Evolutionary conservation across 2,113 vertebrate species (phyloP).

Genomic region (Istiophorus platypterus): DNA sequence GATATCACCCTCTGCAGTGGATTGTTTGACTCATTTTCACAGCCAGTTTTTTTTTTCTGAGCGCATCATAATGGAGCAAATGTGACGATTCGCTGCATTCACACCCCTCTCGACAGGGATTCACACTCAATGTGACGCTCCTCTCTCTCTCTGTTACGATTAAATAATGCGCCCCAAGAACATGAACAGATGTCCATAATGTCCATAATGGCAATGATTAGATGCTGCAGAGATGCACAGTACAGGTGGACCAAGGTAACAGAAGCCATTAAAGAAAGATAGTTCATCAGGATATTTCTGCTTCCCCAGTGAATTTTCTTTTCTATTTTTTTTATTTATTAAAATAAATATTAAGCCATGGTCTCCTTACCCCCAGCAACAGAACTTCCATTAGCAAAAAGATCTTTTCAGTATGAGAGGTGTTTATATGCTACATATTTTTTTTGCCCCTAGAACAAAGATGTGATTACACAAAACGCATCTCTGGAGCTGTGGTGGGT

Average conservation of each 20-base stretch:
- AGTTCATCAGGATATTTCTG: not conserved
- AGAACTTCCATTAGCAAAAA: not conserved
- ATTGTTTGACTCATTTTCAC: not conserved
- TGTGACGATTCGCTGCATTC: conserved; percentile 69
- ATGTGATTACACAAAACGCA: conserved; percentile 46
- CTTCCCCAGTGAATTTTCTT: not conserved
- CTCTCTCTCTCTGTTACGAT: no score
- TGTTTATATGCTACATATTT: conserved; percentile 20
- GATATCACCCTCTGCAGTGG: not conserved
- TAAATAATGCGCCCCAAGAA: no score
- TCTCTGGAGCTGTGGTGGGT: conserved; percentile 66
- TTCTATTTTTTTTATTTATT: not conserved
- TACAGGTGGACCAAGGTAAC: conserved; percentile 80
- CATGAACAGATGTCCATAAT: no score
- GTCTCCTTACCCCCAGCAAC: conserved; percentile 6
- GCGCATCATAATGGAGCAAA: conserved; percentile 59
- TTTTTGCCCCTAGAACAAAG: conserved; percentile 63
- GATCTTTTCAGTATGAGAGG: not conserved
- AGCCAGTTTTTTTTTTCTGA: conserved; percentile 1
- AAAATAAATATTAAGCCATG: not conserved
- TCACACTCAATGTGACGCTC: no score
- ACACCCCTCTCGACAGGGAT: no score
- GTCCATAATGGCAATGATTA: no score
- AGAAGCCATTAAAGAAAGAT: not conserved
- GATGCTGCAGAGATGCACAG: not conserved